Evolutionary conservation across 2,888 invertebrate genomes (phyloP), one percentile per base, ranked within the genome.

Genomic region (Heliconius ethilla): DNA sequence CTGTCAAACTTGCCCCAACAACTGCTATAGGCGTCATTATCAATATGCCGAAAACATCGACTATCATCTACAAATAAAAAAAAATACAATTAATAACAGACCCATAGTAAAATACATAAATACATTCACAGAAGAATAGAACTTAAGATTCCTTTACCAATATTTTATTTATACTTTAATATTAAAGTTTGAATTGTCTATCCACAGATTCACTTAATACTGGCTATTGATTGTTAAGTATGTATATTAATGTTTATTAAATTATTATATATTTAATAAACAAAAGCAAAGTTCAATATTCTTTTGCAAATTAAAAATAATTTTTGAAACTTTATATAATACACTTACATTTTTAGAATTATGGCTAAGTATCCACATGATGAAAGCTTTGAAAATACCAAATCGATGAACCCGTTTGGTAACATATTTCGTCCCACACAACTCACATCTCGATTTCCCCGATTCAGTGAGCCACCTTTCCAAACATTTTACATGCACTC

Each of bases 401-500:
- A 96, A 96, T 82, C 95, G 94, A 70, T 96, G 96, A 1, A 95
- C 95, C 51, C 96, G 95, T 83, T 95, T 93, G 0, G 96, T 96
- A n/a, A 93, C 89, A 85, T 96, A 97, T 74, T 94, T 90, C 70
- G 96, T 95, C 29, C 96, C 96, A 87, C 97, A 97, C 29, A 97
- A 93, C 87, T 97, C 97, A 86, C 97, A 97, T 55, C 93, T 92
- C 13, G 95, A 96, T 79, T 96, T 95, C 51, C 97, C 96, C 2
- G 96, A 96, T 86, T 97, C 96, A 3, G 96, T 96, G 63, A 97
- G 91, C 97, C 97, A 97, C 75, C 95, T 95, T 89, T 97, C 97
- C 83, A 97, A 90, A 86, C 97, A 97, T 78, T 95, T 95, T 3
- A 96, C 95, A 88, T 97, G 97, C 18, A 97, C 96, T 76, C 96